Evolutionary conservation across 2,797 vertebrate genomes (phyloP).

Genomic region (Zalophus californianus): DNA sequence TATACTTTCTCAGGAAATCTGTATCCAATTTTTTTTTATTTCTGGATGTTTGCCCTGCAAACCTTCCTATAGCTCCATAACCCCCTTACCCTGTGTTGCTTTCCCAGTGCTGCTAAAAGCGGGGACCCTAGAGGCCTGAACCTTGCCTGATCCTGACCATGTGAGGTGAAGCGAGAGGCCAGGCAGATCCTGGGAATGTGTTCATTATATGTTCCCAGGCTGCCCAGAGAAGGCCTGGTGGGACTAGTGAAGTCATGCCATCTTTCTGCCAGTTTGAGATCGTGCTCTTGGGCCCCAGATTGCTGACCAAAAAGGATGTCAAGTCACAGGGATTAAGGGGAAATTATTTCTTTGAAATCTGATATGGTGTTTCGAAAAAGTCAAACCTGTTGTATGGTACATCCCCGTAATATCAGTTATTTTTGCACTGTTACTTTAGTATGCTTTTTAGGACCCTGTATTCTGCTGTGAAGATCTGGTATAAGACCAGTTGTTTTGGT

Average conservation of each 20-base stretch:
- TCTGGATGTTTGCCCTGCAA: slow-evolving; percentile 58
- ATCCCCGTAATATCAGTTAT: neutral
- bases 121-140: slow-evolving; percentile 73
- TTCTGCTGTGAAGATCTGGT: slow-evolving; percentile 18
- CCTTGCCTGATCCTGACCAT: slow-evolving; percentile 62
- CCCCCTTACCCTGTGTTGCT: slow-evolving; percentile 15
- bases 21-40: neutral
- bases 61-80: neutral
- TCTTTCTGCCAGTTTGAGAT: slow-evolving; percentile 59
- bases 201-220: slow-evolving; percentile 74
- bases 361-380: neutral
- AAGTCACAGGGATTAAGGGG: slow-evolving; percentile 16
- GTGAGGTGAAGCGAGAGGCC: slow-evolving; percentile 68
- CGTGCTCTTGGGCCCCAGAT: slow-evolving; percentile 24
- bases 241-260: slow-evolving; percentile 53
- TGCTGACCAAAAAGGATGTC: slow-evolving; percentile 29
- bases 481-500: slow-evolving; percentile 40
- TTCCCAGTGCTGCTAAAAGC: slow-evolving; percentile 79
- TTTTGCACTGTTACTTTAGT: slow-evolving; percentile 17
- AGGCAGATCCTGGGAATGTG: slow-evolving; percentile 77
- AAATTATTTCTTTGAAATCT: slow-evolving; percentile 50
- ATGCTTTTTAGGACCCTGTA: neutral
- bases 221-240: slow-evolving; percentile 29
- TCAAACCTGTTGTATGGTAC: neutral
- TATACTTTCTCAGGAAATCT: slow-evolving; percentile 56